Base-by-base conservation (phyloP, 2,888 invertebrate species). In the Ophioninae sp. region DNA sequence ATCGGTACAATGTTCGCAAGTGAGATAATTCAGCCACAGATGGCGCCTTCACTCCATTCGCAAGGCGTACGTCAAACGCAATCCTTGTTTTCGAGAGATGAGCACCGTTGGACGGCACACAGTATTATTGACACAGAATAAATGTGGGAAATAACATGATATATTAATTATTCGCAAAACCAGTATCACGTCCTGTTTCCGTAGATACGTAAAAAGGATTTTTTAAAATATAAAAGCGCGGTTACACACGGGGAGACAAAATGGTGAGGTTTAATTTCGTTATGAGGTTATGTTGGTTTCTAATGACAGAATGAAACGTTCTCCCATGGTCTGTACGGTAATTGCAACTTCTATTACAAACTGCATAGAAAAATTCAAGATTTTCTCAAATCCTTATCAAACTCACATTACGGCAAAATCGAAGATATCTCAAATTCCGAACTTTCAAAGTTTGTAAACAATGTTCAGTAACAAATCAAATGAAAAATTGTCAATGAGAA, bases 251-350 rank as follows among this genome's bases (percentile, higher is more conserved):
- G 44, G 7, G 23, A 51, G 17, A 23, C 68, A 68, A 51, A 68
- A 68, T 68, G 68, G 68, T 68, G 30, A 68, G 68, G n/a, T 51
- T 17, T 51, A 17, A 23, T 41, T 68, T 44, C 7, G 17, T 7
- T 23, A 7, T 68, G 23, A 51, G 68, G 68, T 68, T 68, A 68
- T 65, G 65, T 65, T 68, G 68, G 17, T n/a, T 30, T 30, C 51
- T 17, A 23, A 51, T 68, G 30, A 68, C 23, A 51, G 51, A 68
- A 68, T 17, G 17, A 51, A 51, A 51, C 51, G 17, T 51, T 3
- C 13, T 51, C 30, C 30, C 30, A 30, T 3, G 30, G 30, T 30
- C 30, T 30, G 30, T 30, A 30, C 3, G 30, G 30, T 30, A 30
- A 30, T 30, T 30, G 30, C 30, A 2, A 30, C 30, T 30, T 30